A percentile compares a stretch with the other conserved stretches of the same genome.
Evolutionary conservation across 2,888 invertebrate species (phyloP).

Genomic region (Phytoseiulus persimilis): DNA sequence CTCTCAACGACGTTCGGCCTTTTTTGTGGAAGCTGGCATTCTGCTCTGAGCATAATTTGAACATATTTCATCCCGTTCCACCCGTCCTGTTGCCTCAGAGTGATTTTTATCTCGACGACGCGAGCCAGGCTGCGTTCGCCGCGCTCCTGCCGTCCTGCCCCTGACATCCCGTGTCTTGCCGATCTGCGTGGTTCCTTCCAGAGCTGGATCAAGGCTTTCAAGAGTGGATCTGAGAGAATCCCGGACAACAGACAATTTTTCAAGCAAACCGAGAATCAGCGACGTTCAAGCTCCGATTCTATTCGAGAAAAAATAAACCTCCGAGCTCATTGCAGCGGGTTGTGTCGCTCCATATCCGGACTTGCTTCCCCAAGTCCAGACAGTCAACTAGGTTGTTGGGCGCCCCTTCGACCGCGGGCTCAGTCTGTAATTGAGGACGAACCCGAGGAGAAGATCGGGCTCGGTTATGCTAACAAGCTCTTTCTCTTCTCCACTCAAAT

Average conservation of each 20-base stretch:
- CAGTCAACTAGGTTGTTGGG: background rate
- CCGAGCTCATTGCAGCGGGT: background rate
- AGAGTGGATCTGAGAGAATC: too few species aligned
- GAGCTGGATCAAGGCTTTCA: background rate
- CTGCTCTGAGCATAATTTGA: background rate
- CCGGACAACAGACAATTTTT: too few species aligned
- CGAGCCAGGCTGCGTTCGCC: background rate
- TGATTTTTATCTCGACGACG: background rate
- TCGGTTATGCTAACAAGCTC: background rate
- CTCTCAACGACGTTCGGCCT: background rate
- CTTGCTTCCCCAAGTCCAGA: background rate
- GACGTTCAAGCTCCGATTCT: too few species aligned
- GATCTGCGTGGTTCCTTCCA: background rate
- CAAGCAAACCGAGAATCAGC: too few species aligned
- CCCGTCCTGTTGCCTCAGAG: background rate
- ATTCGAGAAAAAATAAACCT: too few species aligned
- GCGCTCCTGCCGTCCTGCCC: background rate
- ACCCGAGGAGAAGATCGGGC: background rate
- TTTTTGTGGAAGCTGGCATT: background rate
- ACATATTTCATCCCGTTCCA: conserved; percentile 5
- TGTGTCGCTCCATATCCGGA: background rate
- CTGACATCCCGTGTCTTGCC: background rate
- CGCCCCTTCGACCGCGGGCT: background rate
- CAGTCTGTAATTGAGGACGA: background rate
- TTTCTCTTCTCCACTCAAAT: background rate